Conservation (phyloP, 2,797 vertebrate genomes). For the Alosa sapidissima region DNA sequence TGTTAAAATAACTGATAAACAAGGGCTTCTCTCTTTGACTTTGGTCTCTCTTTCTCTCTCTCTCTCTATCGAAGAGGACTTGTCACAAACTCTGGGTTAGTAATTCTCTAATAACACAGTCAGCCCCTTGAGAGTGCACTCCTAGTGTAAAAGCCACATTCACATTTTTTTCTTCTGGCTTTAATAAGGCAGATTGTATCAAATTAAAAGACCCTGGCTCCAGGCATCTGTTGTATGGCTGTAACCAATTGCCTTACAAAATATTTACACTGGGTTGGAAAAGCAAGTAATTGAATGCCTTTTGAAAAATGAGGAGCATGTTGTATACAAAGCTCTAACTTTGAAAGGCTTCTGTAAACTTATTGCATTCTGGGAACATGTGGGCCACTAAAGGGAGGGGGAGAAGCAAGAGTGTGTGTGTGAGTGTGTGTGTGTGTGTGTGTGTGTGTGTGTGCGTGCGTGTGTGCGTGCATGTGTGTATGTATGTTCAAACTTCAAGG, state of each 20-base stretch:
- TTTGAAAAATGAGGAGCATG: slow-evolving; percentile 72
- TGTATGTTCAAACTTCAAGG: background rate
- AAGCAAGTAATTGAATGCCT: slow-evolving; percentile 79
- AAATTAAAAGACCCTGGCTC: slow-evolving; percentile 65
- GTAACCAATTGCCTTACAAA: slow-evolving; percentile 78
- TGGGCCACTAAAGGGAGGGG: slow-evolving; percentile 47
- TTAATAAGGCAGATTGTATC: slow-evolving; percentile 63
- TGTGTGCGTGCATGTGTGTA: background rate
- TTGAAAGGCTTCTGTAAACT: slow-evolving; percentile 75
- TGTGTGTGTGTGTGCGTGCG: slow-evolving; percentile 14
- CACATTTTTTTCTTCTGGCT: slow-evolving; percentile 47
- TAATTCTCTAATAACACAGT: slow-evolving; percentile 64
- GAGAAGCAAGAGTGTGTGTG: background rate
- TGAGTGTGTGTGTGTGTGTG: background rate
- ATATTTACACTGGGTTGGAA: slow-evolving; percentile 77
- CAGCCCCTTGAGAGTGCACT: slow-evolving; percentile 67
- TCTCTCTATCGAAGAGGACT: slow-evolving; percentile 58
- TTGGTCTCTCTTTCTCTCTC: slow-evolving; percentile 36
- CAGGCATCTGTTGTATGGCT: slow-evolving; percentile 62
- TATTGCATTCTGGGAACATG: slow-evolving; percentile 64
- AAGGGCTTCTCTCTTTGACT: slow-evolving; percentile 61
- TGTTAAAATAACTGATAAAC: slow-evolving; percentile 79
- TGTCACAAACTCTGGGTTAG: slow-evolving; percentile 74
- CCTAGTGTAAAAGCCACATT: slow-evolving; percentile 56
- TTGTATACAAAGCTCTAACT: slow-evolving; percentile 67